phyloP scores from a whole-genome alignment of 2,888 invertebrate genomes.

The Agrotis ipsilon region DNA sequence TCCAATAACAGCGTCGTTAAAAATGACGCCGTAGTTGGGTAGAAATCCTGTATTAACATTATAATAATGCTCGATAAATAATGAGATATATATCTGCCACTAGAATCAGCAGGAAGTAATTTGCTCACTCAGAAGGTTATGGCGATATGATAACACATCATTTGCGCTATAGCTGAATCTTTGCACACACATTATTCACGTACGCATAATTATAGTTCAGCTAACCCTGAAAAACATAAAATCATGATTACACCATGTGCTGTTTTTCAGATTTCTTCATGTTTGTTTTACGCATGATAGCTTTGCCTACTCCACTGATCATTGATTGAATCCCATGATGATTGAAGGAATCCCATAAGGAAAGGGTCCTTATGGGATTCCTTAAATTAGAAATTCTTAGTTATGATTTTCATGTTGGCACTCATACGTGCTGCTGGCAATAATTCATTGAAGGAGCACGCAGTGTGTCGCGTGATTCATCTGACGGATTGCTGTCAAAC shows the following conservation, averaged over 20 bases:
- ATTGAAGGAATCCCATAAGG: too few species aligned
- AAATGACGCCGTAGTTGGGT: slow-evolving; percentile 26
- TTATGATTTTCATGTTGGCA: slow-evolving; percentile 15
- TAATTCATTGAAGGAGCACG: slow-evolving; percentile 31
- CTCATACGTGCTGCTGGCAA: slow-evolving; percentile 17
- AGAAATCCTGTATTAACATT: slow-evolving; percentile 33
- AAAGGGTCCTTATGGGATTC: too few species aligned
- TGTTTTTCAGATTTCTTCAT: neutral
- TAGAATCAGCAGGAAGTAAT: slow-evolving; percentile 87
- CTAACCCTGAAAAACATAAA: slow-evolving; percentile 27
- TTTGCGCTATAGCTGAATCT: slow-evolving; percentile 62
- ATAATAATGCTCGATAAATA: slow-evolving; percentile 57
- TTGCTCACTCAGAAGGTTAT: slow-evolving; percentile 87
- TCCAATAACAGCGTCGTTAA: slow-evolving; percentile 38
- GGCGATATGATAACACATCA: slow-evolving; percentile 86
- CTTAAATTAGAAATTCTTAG: neutral
- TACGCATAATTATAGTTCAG: slow-evolving; percentile 32
- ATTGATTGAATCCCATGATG: too few species aligned
- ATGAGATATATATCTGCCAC: slow-evolving; percentile 72
- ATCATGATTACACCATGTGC: slow-evolving; percentile 1
- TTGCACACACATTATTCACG: slow-evolving; percentile 44
- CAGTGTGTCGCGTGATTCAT: slow-evolving; percentile 55
- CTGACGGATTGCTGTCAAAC: slow-evolving; percentile 58
- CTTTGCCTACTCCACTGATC: neutral
- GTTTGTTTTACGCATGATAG: neutral